A percentile compares a stretch with the other conserved stretches of the same genome.
phyloP scores from a whole-genome alignment of 1,140 invertebrate genomes.

The Pogonomyrmex barbatus region DNA sequence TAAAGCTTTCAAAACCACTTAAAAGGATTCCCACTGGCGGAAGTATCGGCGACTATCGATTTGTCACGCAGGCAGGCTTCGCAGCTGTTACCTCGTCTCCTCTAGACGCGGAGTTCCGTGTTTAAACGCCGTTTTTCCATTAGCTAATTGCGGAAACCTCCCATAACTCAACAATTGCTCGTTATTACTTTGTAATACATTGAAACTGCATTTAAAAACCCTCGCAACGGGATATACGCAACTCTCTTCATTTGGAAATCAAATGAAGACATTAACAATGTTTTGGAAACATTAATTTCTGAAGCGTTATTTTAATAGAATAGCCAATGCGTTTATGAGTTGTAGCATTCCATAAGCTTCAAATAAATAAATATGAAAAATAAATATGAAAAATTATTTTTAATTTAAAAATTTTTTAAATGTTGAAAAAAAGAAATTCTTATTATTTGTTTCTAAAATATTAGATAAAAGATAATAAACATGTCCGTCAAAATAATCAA shows the following conservation, averaged over 20 bases:
- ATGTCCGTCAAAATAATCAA: neutral
- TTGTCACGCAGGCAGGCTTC: conserved; percentile 71
- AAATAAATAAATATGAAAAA: neutral
- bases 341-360: neutral
- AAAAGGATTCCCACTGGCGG: conserved; percentile 30
- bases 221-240: neutral
- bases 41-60: conserved; percentile 49
- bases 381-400: neutral
- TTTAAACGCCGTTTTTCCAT: conserved; percentile 53
- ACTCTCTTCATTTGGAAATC: neutral
- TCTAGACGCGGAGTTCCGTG: conserved; percentile 16
- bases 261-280: neutral
- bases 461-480: neutral
- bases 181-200: neutral
- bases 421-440: neutral
- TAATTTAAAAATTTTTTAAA: neutral
- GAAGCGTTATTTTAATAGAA: neutral
- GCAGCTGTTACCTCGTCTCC: conserved; percentile 68
- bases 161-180: neutral
- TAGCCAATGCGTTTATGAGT: neutral
- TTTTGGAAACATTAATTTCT: neutral
- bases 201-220: neutral
- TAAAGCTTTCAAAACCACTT: conserved; percentile 9
- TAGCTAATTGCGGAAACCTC: conserved; percentile 34
- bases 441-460: neutral